Evolutionary conservation across 2,797 vertebrate species (phyloP), one percentile per base, ranked within the genome.

Genomic region (Microchirus variegatus): DNA sequence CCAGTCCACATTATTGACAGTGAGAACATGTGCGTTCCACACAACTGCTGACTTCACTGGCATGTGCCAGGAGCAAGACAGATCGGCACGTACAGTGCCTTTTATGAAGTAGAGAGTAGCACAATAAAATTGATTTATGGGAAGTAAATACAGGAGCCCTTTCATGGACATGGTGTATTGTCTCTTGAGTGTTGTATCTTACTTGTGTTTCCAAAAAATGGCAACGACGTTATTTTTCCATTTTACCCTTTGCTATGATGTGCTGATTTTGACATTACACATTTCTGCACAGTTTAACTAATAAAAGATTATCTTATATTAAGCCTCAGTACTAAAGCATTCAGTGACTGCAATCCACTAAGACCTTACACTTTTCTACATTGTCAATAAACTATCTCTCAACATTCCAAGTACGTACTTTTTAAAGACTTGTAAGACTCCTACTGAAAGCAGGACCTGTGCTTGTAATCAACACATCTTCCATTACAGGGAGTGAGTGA

Each of bases 1-100:
- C 59, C 80, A 78, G 61, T 70, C 55, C 3, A 66, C 65, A 67
- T 85, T 76, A 73, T 66, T 70, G 80, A 78, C 59, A 64, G 75
- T 60, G 66, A 73, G 73, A 77, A 67, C 67, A 77, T 63, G 80
- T 72, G 63, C 72, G 59, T n/a, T 13, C 54, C 42, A 16, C 55
- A 63, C 72, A 72, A 67, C 77, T 44, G 47, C 26, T 77, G 53
- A 67, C 67, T 60, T 67, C 22, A 48, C 22, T 12, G 1, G 5
- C 10, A 15, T 36, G 57, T 74, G 73, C 70, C 64, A 71, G 63
- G 67, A 65, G 69, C 70, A 84, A 66, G 53, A 47, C 53, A 45
- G 50, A 71, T 78, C 46, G 11, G 56, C 36, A 76, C 6, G 19
- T 12, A 43, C 45, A 10, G 31, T 53, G 10, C 57, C 63, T 42